Base-by-base conservation (phyloP, 2,888 invertebrate genomes). In the Euproctis similis region DNA sequence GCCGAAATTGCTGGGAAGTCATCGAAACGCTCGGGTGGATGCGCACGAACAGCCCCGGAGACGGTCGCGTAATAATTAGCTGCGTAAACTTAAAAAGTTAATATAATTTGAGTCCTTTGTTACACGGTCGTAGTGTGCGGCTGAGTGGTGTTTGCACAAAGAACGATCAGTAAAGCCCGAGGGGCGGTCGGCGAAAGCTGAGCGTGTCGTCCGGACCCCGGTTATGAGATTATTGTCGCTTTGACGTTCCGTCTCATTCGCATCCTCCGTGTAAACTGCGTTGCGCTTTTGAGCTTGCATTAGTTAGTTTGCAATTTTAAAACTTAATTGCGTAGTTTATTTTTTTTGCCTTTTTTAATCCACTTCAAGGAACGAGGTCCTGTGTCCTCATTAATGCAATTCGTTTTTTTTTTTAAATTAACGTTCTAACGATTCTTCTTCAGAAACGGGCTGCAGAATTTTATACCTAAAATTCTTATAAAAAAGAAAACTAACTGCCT, bases 221-320 rank as follows among this genome's bases (percentile, higher is more conserved):
- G 74, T 80, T 78, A 80, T 78, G 75, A 75, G 75, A 78, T 80
- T 76, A 80, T 70, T 70, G 68, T 71, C 69, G 70, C 77, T 80
- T 77, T 77, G 77, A 74, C 71, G 66, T 61, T 56, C 41, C 55
- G 58, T 59, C 61, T 62, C 57, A 49, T 56, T 57, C 52, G 54
- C 54, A 54, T 51, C 6, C 14, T 56, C 54, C 57, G 63, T 58
- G 59, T 65, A 58, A 61, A 58, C 52, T 46, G 54, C 53, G 65
- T 54, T 66, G 69, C 61, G 53, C 70, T 67, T 69, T 69, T 60
- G 59, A 21, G 55, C 53, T 61, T 46, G 50, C 46, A 50, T 58
- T 46, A 48, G 52, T 51, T 54, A 62, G 56, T 60, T 59, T 62
- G 57, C 60, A 49, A 69, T 70, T 72, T 66, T 55, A 69, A 70